Evolutionary conservation across 1,140 invertebrate genomes (phyloP).

Genomic region (Drosophila carrolli): DNA sequence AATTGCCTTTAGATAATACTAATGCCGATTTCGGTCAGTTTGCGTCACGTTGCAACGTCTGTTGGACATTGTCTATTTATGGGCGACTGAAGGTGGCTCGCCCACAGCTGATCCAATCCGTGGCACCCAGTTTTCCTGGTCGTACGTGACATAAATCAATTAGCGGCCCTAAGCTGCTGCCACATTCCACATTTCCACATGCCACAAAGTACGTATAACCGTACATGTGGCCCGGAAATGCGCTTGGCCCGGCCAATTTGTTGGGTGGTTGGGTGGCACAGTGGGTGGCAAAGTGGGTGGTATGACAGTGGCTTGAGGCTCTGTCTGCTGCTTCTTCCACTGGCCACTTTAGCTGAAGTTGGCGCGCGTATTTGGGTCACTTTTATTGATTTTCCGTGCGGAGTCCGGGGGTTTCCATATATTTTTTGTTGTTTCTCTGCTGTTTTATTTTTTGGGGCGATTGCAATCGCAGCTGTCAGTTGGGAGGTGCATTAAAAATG

Average conservation of each 20-base stretch:
- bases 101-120: conserved; percentile 25
- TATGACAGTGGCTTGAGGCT: conserved; percentile 33
- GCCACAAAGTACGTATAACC: conserved; percentile 2
- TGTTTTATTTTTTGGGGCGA: conserved; percentile 20
- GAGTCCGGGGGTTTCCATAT: conserved; percentile 3
- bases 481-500: conserved; percentile 23
- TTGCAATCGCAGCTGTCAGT: conserved; percentile 70
- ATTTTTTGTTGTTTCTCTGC: conserved; percentile 7
- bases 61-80: conserved; percentile 61
- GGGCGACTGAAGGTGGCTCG: conserved; percentile 15
- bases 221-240: conserved; percentile 60
- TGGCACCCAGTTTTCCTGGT: conserved; percentile 18
- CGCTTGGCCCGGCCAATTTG: conserved; percentile 56
- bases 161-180: conserved; percentile 73
- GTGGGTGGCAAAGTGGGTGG: conserved; percentile 1
- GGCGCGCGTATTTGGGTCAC: conserved; percentile 79
- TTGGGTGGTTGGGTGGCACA: conserved; percentile 3
- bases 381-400: conserved; percentile 74
- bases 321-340: conserved; percentile 24
- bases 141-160: conserved; percentile 81
- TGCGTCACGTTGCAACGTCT: conserved; percentile 70
- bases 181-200: conserved; percentile 30
- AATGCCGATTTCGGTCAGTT: conserved; percentile 23
- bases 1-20: conserved; percentile 6
- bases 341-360: conserved; percentile 55